Percentiles rank a stretch among this genome's conserved stretches.
Evolutionary conservation across 2,113 vertebrate species (phyloP).

Genomic region (Piaya cayana): DNA sequence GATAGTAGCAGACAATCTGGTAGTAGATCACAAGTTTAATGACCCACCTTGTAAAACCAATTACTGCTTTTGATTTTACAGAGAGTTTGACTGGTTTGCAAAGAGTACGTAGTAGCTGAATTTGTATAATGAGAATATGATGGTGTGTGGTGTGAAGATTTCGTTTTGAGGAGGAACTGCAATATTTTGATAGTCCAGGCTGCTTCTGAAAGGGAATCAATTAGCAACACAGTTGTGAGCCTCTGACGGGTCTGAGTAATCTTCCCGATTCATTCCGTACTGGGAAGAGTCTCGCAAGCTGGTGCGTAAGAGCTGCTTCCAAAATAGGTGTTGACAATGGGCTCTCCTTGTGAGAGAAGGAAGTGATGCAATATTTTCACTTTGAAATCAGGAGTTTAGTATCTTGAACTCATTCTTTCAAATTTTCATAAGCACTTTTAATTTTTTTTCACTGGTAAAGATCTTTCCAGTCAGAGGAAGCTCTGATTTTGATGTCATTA

Average conservation of each 20-base stretch:
- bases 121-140: background rate
- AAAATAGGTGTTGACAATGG: background rate
- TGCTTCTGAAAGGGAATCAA: background rate
- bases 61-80: background rate
- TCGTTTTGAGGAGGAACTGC: background rate
- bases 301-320: background rate
- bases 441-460: background rate
- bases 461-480: background rate
- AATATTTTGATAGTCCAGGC: background rate
- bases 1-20: background rate
- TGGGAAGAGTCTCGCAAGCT: background rate
- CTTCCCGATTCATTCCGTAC: background rate
- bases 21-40: background rate
- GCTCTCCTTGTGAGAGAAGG: background rate
- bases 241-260: background rate
- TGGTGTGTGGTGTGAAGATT: background rate
- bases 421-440: background rate
- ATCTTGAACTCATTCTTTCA: background rate
- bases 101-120: background rate
- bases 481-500: background rate
- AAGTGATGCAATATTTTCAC: background rate
- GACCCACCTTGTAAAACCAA: background rate
- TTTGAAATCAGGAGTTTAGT: background rate
- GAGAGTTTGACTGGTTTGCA: background rate
- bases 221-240: background rate